Conservation (phyloP, 2,113 vertebrate species). For the Notarius quadriscutis region DNA sequence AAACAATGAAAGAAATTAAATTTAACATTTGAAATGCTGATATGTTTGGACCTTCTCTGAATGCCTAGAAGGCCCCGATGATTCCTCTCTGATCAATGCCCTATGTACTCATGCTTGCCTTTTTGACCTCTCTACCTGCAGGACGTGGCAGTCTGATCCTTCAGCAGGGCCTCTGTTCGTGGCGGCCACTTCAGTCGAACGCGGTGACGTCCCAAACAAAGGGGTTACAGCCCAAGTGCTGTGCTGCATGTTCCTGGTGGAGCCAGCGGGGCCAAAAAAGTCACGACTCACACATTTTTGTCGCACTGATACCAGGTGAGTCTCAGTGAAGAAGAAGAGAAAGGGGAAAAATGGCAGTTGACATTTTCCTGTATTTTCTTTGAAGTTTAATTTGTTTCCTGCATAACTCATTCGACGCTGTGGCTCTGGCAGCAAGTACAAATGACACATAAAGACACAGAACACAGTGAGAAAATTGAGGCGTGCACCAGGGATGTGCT, state of each 20-base stretch:
- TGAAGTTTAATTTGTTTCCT: conserved; percentile 31
- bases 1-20: too few species aligned
- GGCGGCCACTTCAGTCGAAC: conserved; percentile 71
- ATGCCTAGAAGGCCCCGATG: too few species aligned
- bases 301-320: conserved; percentile 75
- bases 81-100: too few species aligned
- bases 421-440: conserved; percentile 20
- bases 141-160: conserved; percentile 74
- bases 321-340: neutral
- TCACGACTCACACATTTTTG: conserved; percentile 76
- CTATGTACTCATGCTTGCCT: neutral
- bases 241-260: conserved; percentile 74
- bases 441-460: conserved; percentile 38
- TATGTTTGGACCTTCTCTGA: too few species aligned
- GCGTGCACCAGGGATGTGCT: conserved; percentile 16
- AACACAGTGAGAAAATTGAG: conserved; percentile 39
- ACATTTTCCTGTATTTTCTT: conserved; percentile 6
- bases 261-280: conserved; percentile 67
- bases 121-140: conserved; percentile 47
- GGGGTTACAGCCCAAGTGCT: conserved; percentile 69
- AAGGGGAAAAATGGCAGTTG: too few species aligned
- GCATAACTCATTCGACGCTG: conserved; percentile 1
- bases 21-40: too few species aligned
- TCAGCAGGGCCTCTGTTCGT: conserved; percentile 67
- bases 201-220: conserved; percentile 52